Evolutionary conservation across 2,797 vertebrate genomes (phyloP).

Genomic region (Neosilurus mollespiculum): DNA sequence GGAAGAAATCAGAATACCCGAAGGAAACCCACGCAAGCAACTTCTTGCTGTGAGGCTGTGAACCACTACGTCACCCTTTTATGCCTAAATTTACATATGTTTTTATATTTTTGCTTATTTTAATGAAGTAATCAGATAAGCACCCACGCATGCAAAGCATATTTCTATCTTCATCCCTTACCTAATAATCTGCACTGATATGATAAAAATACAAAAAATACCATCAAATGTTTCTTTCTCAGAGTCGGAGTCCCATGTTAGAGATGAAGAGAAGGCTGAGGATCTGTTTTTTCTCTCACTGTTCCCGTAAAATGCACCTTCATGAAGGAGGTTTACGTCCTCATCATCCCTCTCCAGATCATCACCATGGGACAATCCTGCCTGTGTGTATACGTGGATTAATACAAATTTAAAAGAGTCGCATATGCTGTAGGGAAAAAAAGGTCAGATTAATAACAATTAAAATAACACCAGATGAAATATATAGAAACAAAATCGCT

Average conservation of each 20-base stretch:
- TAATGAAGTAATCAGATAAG: background rate
- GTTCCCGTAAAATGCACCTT: conserved; percentile 60
- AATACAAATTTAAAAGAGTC: conserved; percentile 61
- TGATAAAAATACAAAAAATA: conserved; percentile 47
- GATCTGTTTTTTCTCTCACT: conserved; percentile 68
- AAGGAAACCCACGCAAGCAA: no score
- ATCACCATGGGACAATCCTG: conserved; percentile 55
- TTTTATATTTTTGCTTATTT: background rate
- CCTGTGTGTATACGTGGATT: conserved; percentile 55
- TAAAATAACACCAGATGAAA: conserved; percentile 7
- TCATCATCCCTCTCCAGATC: conserved; percentile 42
- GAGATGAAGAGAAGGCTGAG: conserved; percentile 77
- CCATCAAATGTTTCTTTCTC: conserved; percentile 77
- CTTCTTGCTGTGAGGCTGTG: no score
- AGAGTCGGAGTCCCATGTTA: conserved; percentile 81
- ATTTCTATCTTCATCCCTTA: background rate
- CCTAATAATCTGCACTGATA: background rate
- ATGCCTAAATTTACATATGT: no score
- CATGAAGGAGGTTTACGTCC: conserved; percentile 54
- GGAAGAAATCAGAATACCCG: no score
- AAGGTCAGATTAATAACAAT: background rate
- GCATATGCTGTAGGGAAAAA: background rate
- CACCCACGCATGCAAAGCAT: background rate
- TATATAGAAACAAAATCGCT: background rate
- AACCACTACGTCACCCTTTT: no score